These are phyloP conservation scores for Brachyopa scutellaris DNA, from an alignment of 2,888 invertebrate species.

Conservation along the genomic window DNA sequence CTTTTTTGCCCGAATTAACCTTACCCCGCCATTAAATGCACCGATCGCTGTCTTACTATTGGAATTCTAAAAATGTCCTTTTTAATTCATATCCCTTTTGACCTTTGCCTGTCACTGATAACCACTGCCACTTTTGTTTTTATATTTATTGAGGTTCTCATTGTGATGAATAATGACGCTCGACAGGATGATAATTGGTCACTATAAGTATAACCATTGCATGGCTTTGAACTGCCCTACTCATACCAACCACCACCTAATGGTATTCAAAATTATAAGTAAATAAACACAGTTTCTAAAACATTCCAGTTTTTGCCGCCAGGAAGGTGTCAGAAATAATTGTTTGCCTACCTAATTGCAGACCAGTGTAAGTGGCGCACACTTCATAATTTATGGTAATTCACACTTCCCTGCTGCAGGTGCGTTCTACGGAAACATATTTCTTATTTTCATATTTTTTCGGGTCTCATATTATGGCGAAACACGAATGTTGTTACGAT, in stretches of 20 bases:
- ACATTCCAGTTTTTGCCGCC: not conserved
- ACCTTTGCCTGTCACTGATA: too few relatives aligned
- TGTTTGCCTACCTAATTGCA: conserved; percentile 34
- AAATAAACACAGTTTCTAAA: not conserved
- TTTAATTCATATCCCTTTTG: too few relatives aligned
- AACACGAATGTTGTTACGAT: conserved; percentile 45
- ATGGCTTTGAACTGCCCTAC: too few relatives aligned
- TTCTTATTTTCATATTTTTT: conserved; percentile 6
- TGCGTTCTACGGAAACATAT: conserved; percentile 25
- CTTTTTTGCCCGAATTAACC: too few relatives aligned
- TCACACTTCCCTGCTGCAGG: conserved; percentile 12
- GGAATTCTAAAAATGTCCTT: too few relatives aligned
- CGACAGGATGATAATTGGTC: not conserved
- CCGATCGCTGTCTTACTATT: too few relatives aligned
- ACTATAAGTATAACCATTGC: not conserved
- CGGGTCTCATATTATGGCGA: conserved; percentile 1
- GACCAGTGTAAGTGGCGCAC: not conserved
- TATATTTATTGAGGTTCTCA: too few relatives aligned
- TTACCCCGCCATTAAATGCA: too few relatives aligned
- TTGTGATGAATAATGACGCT: not conserved
- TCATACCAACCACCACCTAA: too few relatives aligned
- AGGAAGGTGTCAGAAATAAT: conserved; percentile 36
- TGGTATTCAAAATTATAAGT: not conserved
- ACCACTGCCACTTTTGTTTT: too few relatives aligned
- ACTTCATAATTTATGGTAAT: conserved; percentile 49